Evolutionary conservation across 2,797 vertebrate genomes (phyloP).

Genomic region (Denticeps clupeoides): DNA sequence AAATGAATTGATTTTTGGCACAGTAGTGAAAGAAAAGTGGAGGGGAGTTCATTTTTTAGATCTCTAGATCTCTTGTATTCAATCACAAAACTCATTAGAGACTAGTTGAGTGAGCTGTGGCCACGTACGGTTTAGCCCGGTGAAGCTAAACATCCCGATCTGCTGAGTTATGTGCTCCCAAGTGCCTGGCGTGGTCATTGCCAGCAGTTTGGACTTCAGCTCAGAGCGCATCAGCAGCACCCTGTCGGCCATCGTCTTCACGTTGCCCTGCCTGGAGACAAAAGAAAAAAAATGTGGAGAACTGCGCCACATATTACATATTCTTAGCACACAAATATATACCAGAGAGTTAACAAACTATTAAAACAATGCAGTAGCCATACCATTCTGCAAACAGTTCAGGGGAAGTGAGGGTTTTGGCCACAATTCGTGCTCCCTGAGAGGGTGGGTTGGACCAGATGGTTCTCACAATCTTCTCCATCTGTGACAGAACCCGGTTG

Average conservation of each 20-base stretch:
- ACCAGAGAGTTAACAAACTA: no score
- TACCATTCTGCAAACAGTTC: no score
- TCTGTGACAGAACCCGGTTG: constrained; percentile 89
- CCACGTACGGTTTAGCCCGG: constrained; percentile 84
- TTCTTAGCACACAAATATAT: no score
- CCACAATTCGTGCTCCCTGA: constrained; percentile 86
- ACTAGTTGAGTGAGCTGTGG: no score
- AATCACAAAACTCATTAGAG: no score
- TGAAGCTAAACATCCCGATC: constrained; percentile 99
- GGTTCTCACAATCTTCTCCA: constrained; percentile 95
- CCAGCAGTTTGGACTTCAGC: constrained; percentile 76
- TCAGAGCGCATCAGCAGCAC: constrained; percentile 86
- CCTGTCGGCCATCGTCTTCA: constrained; percentile 94
- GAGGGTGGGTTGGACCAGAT: constrained; percentile 96
- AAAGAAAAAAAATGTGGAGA: no score
- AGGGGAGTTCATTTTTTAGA: no score
- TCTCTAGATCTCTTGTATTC: no score
- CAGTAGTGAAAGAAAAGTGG: no score
- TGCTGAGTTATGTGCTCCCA: constrained; percentile 96
- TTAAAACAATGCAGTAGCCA: no score
- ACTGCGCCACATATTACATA: no score
- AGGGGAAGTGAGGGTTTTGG: constrained; percentile 79
- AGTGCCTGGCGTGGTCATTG: constrained; percentile 80
- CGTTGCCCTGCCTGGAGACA: constrained; percentile 74
- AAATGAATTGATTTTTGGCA: no score